Conservation (phyloP, 2,888 invertebrate species). For the Drosophila kuntzei region DNA sequence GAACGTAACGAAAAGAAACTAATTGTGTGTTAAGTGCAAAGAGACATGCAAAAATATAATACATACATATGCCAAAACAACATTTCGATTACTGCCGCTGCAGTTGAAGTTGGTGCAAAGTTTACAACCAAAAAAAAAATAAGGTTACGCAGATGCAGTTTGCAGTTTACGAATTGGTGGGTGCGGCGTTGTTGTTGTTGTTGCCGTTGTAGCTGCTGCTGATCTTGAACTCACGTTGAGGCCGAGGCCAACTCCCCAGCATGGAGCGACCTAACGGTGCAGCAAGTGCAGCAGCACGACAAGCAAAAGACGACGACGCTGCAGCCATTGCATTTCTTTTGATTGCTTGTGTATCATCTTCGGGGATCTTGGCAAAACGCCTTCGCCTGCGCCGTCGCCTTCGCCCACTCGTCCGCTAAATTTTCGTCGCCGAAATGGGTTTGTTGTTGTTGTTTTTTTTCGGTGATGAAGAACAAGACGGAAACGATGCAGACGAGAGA, state of each 20-base stretch:
- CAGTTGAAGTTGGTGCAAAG: slow-evolving; percentile 19
- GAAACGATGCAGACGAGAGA: slow-evolving; percentile 36
- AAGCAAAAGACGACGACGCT: slow-evolving; percentile 27
- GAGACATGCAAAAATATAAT: slow-evolving; percentile 62
- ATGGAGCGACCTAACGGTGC: slow-evolving; percentile 65
- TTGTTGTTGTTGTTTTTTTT: slow-evolving; percentile 49
- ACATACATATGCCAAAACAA: slow-evolving; percentile 60
- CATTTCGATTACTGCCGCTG: slow-evolving; percentile 39
- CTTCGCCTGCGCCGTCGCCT: slow-evolving; percentile 42
- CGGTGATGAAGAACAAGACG: slow-evolving; percentile 53
- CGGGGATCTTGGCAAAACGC: slow-evolving; percentile 63
- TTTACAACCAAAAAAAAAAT: slow-evolving; percentile 26
- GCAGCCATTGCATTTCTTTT: slow-evolving; percentile 73
- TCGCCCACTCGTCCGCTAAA: slow-evolving; percentile 61
- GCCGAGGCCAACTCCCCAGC: slow-evolving; percentile 53
- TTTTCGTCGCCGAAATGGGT: slow-evolving; percentile 65
- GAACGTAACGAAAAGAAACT: slow-evolving; percentile 52
- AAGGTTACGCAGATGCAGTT: slow-evolving; percentile 37
- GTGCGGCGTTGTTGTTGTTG: slow-evolving; percentile 51
- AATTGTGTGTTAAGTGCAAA: slow-evolving; percentile 67
- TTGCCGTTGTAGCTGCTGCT: slow-evolving; percentile 31
- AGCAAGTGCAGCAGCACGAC: slow-evolving; percentile 67
- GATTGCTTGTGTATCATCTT: slow-evolving; percentile 81
- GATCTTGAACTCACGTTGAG: slow-evolving; percentile 71
- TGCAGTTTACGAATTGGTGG: slow-evolving; percentile 54